Base-by-base conservation (phyloP, 1,140 invertebrate species). In the Nasonia giraulti region DNA sequence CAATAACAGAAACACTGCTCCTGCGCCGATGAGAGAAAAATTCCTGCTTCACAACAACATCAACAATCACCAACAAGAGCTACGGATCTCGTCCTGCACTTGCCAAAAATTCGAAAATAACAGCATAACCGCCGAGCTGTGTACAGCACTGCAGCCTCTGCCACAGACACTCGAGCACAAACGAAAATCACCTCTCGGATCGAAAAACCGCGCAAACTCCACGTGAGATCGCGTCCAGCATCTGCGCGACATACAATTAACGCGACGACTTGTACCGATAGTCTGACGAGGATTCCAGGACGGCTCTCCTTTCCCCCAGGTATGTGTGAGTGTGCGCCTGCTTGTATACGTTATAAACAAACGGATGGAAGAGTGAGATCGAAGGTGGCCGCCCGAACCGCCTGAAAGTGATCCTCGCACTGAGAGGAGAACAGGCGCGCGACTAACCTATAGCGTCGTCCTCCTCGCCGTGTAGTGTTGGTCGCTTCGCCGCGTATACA, bases 351-450 rank as follows among this genome's bases (percentile, higher is more conserved):
- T 47, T 31, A 62, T 62, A 62, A 62, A 20, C 55, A 62, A 62
- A 62, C 55, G 20, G 17, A 62, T 62, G 20, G 55, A 62, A 20
- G n/a, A 10, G 20, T 37, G 50, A 83, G 62, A 69, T 31, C 23
- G 82, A 40, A 83, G n/a, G 55, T 77, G 68, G n/a, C 14, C 66
- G 62, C 47, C 89, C 87, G 89, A 87, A 87, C 89, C 83, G 88
- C 84, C 37, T 88, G 88, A 89, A 88, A 87, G 89, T 90, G 79
- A 87, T 87, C 87, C 87, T 88, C 74, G 85, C 82, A 90, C 89
- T 89, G 89, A 71, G 89, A 71, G 68, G 62, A 69, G 40, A 68
- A n/a, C 62, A 20, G 50, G n/a, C 37, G 79, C 68, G 27, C 78
- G 78, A n/a, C 31, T 69, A 27, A 71, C 31, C 37, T 8, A 37